Conservation (phyloP, 1,140 invertebrate species). For the Polyergus mexicanus region DNA sequence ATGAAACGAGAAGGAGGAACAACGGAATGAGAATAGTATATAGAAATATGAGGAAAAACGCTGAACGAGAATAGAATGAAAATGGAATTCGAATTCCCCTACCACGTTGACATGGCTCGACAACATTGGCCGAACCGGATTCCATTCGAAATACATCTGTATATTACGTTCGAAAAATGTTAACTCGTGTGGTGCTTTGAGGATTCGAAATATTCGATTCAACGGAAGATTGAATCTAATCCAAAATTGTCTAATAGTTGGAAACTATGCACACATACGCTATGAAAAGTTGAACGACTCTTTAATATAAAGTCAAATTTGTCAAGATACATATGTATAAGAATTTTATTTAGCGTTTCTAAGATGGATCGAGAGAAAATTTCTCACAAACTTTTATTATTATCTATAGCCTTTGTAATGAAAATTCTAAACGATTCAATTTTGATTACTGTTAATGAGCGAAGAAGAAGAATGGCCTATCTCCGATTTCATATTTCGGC, state of each 20-base stretch:
- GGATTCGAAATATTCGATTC: conserved; percentile 14
- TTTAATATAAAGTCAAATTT: background rate
- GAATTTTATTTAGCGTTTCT: background rate
- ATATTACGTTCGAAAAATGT: background rate
- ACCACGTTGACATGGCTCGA: conserved; percentile 44
- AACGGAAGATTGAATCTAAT: background rate
- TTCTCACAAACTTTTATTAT: no score
- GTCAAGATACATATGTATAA: background rate
- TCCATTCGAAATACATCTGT: conserved; percentile 12
- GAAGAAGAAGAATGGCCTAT: background rate
- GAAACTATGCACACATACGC: no score
- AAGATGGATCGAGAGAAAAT: background rate
- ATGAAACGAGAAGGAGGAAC: conserved; percentile 32
- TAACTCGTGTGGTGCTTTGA: background rate
- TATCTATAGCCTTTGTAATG: background rate
- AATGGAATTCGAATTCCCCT: background rate
- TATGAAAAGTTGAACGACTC: conserved; percentile 1
- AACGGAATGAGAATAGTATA: background rate
- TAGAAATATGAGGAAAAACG: background rate
- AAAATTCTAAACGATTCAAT: conserved; percentile 10
- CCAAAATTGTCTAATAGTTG: background rate
- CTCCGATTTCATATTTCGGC: conserved; percentile 34
- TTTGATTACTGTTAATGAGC: background rate
- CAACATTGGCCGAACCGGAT: conserved; percentile 22
- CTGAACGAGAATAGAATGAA: background rate